A percentile compares a stretch with the other conserved stretches of the same genome.
These are phyloP conservation scores for Synanthedon tipuliformis DNA, from an alignment of 2,888 invertebrate genomes.

Conservation along the genomic window DNA sequence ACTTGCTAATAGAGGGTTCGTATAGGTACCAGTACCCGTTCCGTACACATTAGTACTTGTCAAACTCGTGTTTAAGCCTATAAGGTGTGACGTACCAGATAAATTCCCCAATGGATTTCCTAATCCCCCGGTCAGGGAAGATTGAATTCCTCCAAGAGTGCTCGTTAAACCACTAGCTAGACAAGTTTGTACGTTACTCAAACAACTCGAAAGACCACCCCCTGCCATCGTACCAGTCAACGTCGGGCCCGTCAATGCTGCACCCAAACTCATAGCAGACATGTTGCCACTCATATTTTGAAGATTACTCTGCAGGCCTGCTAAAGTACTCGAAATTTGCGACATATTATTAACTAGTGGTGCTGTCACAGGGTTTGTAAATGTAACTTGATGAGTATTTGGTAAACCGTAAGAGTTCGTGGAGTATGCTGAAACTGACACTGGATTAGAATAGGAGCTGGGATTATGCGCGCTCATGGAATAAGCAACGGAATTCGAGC, in stretches of 20 bases:
- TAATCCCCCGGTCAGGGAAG: slow-evolving; percentile 48
- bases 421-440: slow-evolving; percentile 60
- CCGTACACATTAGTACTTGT: slow-evolving; percentile 47
- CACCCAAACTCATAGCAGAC: slow-evolving; percentile 50
- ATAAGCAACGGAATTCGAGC: slow-evolving; percentile 61
- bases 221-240: slow-evolving; percentile 64
- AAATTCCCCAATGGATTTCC: slow-evolving; percentile 54
- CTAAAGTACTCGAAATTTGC: slow-evolving; percentile 60
- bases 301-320: slow-evolving; percentile 59
- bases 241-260: slow-evolving; percentile 52
- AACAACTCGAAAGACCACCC: slow-evolving; percentile 53
- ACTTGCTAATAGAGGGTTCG: slow-evolving; percentile 73
- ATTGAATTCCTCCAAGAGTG: slow-evolving; percentile 54
- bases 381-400: slow-evolving; percentile 63
- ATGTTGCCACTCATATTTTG: slow-evolving; percentile 58
- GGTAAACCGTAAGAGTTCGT: slow-evolving; percentile 54
- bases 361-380: slow-evolving; percentile 63
- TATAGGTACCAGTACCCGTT: slow-evolving; percentile 66
- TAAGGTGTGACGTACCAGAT: slow-evolving; percentile 50
- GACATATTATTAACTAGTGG: slow-evolving; percentile 62
- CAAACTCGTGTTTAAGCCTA: slow-evolving; percentile 52
- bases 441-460: slow-evolving; percentile 64
- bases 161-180: slow-evolving; percentile 52
- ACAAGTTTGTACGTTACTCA: slow-evolving; percentile 55
- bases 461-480: slow-evolving; percentile 66